phyloP scores from a whole-genome alignment of 2,797 vertebrate species.

The Bufotes viridis region DNA sequence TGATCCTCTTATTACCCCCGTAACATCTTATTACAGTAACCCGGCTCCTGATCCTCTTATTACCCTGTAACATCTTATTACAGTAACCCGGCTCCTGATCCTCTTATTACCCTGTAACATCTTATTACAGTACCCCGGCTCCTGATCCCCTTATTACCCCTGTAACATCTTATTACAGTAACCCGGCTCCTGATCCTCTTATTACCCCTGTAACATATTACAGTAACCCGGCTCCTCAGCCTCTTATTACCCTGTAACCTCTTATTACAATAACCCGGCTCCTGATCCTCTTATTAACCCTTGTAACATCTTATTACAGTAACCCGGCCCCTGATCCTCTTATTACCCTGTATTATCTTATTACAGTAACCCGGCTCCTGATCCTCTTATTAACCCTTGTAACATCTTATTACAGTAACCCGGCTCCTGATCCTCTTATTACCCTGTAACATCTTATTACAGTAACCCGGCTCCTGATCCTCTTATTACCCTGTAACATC shows the following conservation, averaged over 20 bases:
- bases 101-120: slow-evolving; percentile 18
- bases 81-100: slow-evolving; percentile 29
- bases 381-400: slow-evolving; percentile 27
- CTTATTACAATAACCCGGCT: slow-evolving; percentile 15
- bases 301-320: slow-evolving; percentile 34
- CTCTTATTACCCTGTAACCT: slow-evolving; percentile 9
- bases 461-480: slow-evolving; percentile 20
- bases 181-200: slow-evolving; percentile 25
- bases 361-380: slow-evolving; percentile 24
- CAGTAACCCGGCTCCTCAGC: slow-evolving; percentile 29
- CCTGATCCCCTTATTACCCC: slow-evolving; percentile 19
- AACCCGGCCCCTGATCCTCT: slow-evolving; percentile 18
- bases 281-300: slow-evolving; percentile 18
- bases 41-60: slow-evolving; percentile 14
- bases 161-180: slow-evolving; percentile 11
- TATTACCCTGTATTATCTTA: slow-evolving; percentile 28
- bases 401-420: slow-evolving; percentile 33
- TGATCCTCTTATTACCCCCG: slow-evolving; percentile 7
- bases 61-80: slow-evolving; percentile 25
- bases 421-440: slow-evolving; percentile 1
- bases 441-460: slow-evolving; percentile 17
- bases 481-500: slow-evolving; percentile 22
- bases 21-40: slow-evolving; percentile 15
- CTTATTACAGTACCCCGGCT: slow-evolving; percentile 22
- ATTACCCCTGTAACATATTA: slow-evolving; percentile 28